Percentiles rank a stretch among this genome's conserved stretches.
Conservation (phyloP, 2,113 vertebrate genomes). For the Malurus elegans region DNA sequence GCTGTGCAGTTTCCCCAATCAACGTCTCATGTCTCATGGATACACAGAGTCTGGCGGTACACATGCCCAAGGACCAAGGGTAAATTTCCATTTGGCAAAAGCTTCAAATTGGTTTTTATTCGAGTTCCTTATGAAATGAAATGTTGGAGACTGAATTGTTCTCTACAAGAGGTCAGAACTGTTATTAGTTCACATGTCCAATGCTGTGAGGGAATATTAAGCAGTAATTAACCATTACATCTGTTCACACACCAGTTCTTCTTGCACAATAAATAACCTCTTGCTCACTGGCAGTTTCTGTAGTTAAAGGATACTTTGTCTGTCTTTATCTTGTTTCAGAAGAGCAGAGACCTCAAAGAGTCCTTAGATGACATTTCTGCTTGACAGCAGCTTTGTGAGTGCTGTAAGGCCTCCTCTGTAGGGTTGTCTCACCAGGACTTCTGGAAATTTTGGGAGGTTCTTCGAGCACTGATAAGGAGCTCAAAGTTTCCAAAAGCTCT, state of each 20-base stretch:
- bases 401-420: neutral
- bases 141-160: neutral
- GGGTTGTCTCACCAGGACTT: neutral
- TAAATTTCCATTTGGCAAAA: neutral
- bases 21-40: neutral
- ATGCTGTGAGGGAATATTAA: neutral
- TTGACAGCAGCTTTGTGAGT: neutral
- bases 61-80: neutral
- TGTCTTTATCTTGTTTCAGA: neutral
- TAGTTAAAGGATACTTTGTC: neutral
- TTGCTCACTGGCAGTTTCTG: neutral
- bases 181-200: neutral
- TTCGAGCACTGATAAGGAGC: neutral
- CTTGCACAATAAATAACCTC: conserved; percentile 18
- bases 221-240: conserved; percentile 24
- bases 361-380: neutral
- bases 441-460: neutral
- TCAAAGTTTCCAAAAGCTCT: neutral
- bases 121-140: conserved; percentile 15
- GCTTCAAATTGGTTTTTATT: neutral
- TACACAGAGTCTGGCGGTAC: neutral
- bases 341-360: neutral
- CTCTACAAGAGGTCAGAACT: neutral
- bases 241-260: neutral
- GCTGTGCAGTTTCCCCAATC: neutral